These are phyloP conservation scores for Acrocephalus scirpaceus DNA, from an alignment of 2,797 vertebrate species.

Conservation along the genomic window DNA sequence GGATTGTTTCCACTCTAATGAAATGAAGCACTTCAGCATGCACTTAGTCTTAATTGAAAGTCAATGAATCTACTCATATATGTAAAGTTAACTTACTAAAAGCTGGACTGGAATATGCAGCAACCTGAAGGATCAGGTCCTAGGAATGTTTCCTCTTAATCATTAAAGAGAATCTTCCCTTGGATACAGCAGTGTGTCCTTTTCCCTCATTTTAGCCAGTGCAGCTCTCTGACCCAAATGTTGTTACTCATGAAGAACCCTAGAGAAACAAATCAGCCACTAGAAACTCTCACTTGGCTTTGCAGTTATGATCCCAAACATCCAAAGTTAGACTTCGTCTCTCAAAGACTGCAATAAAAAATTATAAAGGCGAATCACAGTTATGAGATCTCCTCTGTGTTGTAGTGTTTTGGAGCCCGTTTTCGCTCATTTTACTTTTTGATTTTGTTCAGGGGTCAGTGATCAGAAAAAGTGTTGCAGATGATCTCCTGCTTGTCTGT, in stretches of 20 bases:
- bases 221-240: neutral
- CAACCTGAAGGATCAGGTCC: neutral
- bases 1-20: neutral
- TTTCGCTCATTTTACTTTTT: neutral
- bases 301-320: conserved; percentile 12
- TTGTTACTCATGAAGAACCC: conserved; percentile 36
- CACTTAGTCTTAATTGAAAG: conserved; percentile 31
- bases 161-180: neutral
- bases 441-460: neutral
- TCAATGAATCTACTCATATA: neutral
- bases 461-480: neutral
- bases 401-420: neutral
- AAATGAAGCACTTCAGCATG: neutral
- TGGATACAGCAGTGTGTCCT: neutral
- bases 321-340: neutral
- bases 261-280: neutral
- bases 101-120: neutral
- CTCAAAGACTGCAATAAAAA: neutral
- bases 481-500: neutral
- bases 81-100: conserved; percentile 9
- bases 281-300: conserved; percentile 35
- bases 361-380: neutral
- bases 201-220: neutral
- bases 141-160: neutral
- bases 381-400: neutral